phyloP scores from a whole-genome alignment of 2,797 vertebrate genomes.

The Thaleichthys pacificus region DNA sequence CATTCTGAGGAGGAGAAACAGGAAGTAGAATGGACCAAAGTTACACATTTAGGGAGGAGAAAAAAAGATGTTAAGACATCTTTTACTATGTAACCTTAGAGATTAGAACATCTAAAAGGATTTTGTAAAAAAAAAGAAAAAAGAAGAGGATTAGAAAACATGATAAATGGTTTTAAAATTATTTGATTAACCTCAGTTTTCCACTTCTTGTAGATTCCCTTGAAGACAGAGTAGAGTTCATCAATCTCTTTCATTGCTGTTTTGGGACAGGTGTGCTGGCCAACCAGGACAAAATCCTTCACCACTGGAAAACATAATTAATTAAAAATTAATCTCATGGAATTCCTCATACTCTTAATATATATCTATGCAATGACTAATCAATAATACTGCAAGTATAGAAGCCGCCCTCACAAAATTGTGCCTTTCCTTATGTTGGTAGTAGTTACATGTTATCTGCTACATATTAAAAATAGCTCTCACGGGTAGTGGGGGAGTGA shows the following conservation, averaged over 20 bases:
- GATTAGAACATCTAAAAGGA: neutral
- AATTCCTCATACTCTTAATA: too few species aligned
- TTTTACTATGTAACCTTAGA: neutral
- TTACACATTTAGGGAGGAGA: neutral
- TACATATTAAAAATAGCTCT: slow-evolving; percentile 18
- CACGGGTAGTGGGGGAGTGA: slow-evolving; percentile 75
- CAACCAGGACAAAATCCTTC: slow-evolving; percentile 79
- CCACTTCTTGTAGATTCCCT: slow-evolving; percentile 72
- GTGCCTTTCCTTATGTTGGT: too few species aligned
- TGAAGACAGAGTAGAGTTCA: slow-evolving; percentile 75
- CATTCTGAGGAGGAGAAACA: slow-evolving; percentile 65
- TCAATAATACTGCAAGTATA: too few species aligned
- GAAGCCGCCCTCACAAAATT: neutral
- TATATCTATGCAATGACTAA: too few species aligned
- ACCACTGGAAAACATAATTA: slow-evolving; percentile 59
- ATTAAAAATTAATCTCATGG: too few species aligned
- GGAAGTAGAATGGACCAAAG: slow-evolving; percentile 2
- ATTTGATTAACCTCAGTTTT: slow-evolving; percentile 69
- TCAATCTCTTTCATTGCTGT: slow-evolving; percentile 80
- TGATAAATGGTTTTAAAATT: neutral
- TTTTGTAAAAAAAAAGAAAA: too few species aligned
- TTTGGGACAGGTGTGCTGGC: slow-evolving; percentile 80
- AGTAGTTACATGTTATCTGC: neutral
- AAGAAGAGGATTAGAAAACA: neutral
- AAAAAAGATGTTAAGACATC: neutral